Evolutionary conservation across 1,140 invertebrate genomes (phyloP), one percentile per base, ranked within the genome.

Genomic region (Drosophila nigromelanica): DNA sequence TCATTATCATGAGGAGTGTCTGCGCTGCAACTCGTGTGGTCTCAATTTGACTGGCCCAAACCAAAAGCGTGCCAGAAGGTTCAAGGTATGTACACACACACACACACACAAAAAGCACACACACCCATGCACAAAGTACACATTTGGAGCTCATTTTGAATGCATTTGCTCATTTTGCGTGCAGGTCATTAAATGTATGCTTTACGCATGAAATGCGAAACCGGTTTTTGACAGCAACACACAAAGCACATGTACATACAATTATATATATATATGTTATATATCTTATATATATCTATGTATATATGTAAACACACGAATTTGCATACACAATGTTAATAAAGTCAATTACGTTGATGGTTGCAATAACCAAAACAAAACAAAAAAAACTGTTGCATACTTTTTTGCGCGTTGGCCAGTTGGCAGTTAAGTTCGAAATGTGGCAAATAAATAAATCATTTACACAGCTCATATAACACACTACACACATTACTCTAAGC

Each of bases 1-100:
- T 92, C 96, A 98, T 92, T 98, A 98, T 93, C 97, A 98, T 94
- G 97, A 98, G 94, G 97, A 98, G 95, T 98, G 97, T 93, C 95
- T 98, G 85, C 96, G 96, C 95, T 98, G 97, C 95, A 97, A 98
- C 93, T 97, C 96, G 81, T 98, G 97, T 93, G 97, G 97, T 80
- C 93, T 98, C 92, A 97, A 98, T 93, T 94, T 98, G 81, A 97
- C 97, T 68, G 97, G 97, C 77, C 96, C 96, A 68, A 98, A 98
- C 92, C 96, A 94, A 92, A 94, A 94, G 91, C 92, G 94, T 37
- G 93, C 94, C 48, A 93, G 94, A 69, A 92, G 94, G 72, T 94
- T 94, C 93, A 94, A 94, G 91, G 91, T 91, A 66, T 67, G 78
- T 73, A 45, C 10, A 55, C 14, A 11, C 11, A 35, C 35, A 42